Conservation (phyloP, 2,113 vertebrate species). For the Psephotus haematonotus region DNA sequence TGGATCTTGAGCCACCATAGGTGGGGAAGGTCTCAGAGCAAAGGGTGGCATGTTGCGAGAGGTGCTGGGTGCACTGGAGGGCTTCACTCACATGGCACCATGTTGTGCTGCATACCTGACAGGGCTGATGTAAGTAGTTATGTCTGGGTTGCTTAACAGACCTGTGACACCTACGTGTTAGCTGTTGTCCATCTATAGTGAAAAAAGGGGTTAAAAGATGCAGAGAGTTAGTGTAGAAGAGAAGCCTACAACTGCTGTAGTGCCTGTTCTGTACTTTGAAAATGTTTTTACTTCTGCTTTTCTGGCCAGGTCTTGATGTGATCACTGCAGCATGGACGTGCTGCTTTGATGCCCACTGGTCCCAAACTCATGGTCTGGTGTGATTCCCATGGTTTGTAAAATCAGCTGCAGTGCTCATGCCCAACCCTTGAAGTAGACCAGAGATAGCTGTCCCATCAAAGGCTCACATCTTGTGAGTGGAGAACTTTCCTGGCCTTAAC, state of each 20-base stretch:
- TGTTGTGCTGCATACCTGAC: background rate
- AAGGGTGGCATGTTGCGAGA: background rate
- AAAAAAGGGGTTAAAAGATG: background rate
- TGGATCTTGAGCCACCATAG: background rate
- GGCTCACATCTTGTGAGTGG: background rate
- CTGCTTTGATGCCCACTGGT: background rate
- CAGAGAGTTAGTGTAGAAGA: too few relatives aligned
- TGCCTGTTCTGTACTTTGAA: background rate
- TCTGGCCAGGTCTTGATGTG: accelerated
- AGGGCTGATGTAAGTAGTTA: background rate
- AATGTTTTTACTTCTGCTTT: background rate
- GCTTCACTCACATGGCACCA: background rate
- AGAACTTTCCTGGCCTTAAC: background rate
- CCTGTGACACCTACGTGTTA: background rate
- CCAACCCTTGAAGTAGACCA: background rate
- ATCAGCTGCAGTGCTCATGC: background rate
- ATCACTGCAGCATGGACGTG: accelerated
- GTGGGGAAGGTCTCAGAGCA: background rate
- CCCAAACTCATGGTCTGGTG: background rate
- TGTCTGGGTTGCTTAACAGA: background rate
- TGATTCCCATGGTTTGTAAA: background rate
- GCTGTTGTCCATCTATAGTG: background rate
- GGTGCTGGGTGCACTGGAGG: background rate
- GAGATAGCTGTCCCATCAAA: background rate
- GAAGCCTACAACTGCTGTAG: background rate